A percentile compares a stretch with the other conserved stretches of the same genome.
These are phyloP conservation scores for Celastrina argiolus DNA, from an alignment of 2,888 invertebrate genomes.

Conservation along the genomic window DNA sequence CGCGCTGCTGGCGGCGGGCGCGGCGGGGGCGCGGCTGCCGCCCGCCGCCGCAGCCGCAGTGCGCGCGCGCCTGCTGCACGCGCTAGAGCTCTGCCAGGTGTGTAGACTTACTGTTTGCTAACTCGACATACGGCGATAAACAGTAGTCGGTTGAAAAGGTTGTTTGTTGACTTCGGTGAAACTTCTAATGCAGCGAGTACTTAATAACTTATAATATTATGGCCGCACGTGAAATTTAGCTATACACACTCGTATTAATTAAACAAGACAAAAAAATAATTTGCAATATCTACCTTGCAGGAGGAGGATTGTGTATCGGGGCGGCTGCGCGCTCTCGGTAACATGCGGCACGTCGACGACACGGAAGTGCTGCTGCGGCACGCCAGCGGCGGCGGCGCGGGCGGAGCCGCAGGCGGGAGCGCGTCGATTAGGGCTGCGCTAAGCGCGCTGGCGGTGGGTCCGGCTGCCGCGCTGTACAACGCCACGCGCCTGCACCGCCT, in stretches of 20 bases:
- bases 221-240: too few relatives aligned
- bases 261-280: too few relatives aligned
- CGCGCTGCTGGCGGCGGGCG: constrained; percentile 37
- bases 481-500: constrained; percentile 28
- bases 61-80: constrained; percentile 22
- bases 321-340: constrained; percentile 48
- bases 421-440: constrained; percentile 38
- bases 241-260: too few relatives aligned
- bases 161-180: too few relatives aligned
- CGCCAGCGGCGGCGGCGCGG: constrained; percentile 38
- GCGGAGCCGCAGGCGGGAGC: too few relatives aligned
- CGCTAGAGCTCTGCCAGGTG: constrained; percentile 32
- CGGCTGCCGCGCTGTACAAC: constrained; percentile 24
- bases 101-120: too few relatives aligned
- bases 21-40: constrained; percentile 32
- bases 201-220: too few relatives aligned
- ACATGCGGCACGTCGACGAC: constrained; percentile 46
- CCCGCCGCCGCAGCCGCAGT: constrained; percentile 36
- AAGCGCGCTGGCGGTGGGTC: constrained; percentile 36
- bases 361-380: constrained; percentile 42
- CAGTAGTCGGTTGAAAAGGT: too few relatives aligned
- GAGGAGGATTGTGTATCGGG: constrained; percentile 42
- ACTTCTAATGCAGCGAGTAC: too few relatives aligned
- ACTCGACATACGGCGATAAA: too few relatives aligned
- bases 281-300: constrained; percentile 28